Percentiles rank a stretch among this genome's conserved stretches.
Evolutionary conservation across 2,888 invertebrate genomes (phyloP).

Genomic region (Brenthis hecate): DNA sequence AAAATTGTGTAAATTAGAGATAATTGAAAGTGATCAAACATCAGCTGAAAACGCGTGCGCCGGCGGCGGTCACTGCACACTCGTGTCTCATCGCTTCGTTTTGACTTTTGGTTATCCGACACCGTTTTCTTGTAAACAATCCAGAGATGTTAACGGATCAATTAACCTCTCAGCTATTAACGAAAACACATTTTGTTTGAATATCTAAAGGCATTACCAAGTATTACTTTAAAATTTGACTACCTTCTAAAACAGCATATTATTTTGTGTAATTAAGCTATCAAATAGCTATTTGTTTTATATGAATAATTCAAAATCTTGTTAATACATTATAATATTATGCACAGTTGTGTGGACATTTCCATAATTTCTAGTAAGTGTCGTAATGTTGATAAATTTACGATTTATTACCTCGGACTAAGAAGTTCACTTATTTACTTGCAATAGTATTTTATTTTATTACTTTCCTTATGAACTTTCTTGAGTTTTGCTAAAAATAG

Average conservation of each 20-base stretch:
- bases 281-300: neutral
- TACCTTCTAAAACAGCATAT: too few relatives aligned
- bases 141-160: slow-evolving; percentile 29
- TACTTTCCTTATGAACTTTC: neutral
- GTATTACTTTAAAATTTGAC: too few relatives aligned
- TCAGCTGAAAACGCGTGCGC: slow-evolving; percentile 22
- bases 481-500: neutral
- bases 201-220: neutral
- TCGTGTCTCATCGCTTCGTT: slow-evolving; percentile 18
- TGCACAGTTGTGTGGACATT: slow-evolving; percentile 22
- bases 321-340: slow-evolving; percentile 16
- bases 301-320: slow-evolving; percentile 1
- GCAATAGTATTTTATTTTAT: slow-evolving; percentile 14
- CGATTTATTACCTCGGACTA: slow-evolving; percentile 28
- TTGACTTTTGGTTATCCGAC: slow-evolving; percentile 22
- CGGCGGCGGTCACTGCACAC: slow-evolving; percentile 26
- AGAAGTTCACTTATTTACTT: slow-evolving; percentile 15
- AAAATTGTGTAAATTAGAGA: slow-evolving; percentile 6
- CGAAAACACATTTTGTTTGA: neutral
- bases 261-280: too few relatives aligned
- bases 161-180: slow-evolving; percentile 30
- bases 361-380: slow-evolving; percentile 32
- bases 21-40: slow-evolving; percentile 12
- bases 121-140: slow-evolving; percentile 27
- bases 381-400: slow-evolving; percentile 33